Evolutionary conservation across 2,888 invertebrate genomes (phyloP), one percentile per base, ranked within the genome.

Genomic region (Philaethria dido): DNA sequence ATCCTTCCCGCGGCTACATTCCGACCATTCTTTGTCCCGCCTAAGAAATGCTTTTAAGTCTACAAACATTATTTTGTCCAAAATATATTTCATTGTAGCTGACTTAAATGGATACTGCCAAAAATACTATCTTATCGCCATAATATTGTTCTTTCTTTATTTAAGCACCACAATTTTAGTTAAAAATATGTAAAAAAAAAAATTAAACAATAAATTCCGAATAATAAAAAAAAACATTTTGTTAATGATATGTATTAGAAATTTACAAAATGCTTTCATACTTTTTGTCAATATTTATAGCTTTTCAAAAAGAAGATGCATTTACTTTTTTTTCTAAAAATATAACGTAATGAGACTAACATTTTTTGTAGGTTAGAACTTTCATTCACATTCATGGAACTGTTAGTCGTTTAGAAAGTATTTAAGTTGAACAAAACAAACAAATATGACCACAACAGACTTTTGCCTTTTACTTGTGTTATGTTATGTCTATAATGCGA

Each of bases 1-100:
- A 80, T 75, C 78, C 79, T 77, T 75, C 79, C 80, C 78, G 79
- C 80, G 77, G 77, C 83, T 81, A 79, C 86, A 89, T 86, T 87
- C 87, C 84, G 73, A 69, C 69, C 84, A 86, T 88, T 76, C 84
- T 84, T 72, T 75, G 81, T 79, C 78, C 83, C 81, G 78, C 78
- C 75, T 61, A 50, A 59, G 48, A 66, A 69, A 66, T 55, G 47
- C 65, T 65, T 61, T 22, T 22, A 25, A 25, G 22, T 33, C 52
- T 52, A 16, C 29, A 33, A 52, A 52, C 1, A 33, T 29, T 16
- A 52, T 1, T 16, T 5, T 33, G 16, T 11, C 11, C 9, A 29
- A 16, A 50, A 50, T 2, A 22, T 14, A 50, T 25, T 22, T 25
- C 25, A 25, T 14, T 1, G 11, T 13, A 39, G 3, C 5, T 33